Base-by-base conservation (phyloP, 2,888 invertebrate species). In the Neoscelio sp. region DNA sequence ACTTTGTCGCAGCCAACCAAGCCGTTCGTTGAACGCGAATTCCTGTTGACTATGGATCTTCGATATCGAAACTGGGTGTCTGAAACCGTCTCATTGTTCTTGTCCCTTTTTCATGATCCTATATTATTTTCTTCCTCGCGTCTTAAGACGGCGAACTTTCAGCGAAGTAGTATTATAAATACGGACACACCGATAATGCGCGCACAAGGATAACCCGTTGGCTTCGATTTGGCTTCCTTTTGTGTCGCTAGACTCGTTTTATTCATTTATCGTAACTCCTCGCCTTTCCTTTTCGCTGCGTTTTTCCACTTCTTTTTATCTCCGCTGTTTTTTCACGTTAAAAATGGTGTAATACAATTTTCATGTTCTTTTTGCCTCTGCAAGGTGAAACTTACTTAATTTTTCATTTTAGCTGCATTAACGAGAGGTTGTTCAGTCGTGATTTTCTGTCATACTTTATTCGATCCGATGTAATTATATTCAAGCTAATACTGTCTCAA, bases 1-100 rank as follows among this genome's bases (percentile, higher is more conserved):
- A n/a, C n/a, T n/a, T n/a, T n/a, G n/a, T n/a, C n/a, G 23, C 20
- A 62, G 40, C 35, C 60, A 44, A 23, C n/a, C 17, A 15, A 10
- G 15, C 20, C 2, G 26, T 12, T 62, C 20, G 33, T 17, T 50
- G 64, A 73, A 48, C 68, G 54, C 44, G 48, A 56, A 77, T 71
- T 56, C 48, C 38, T 56, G 64, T 70, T 46, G 46, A 40, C 48
- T 52, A 62, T 56, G 64, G 68, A 77, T 77, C 62, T 77, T 58
- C 70, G 42, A 64, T 77, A 77, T 70, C 48, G 54, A 56, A 54
- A 67, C 52, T 30, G 52, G 12, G 44, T 17, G 60, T 58, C 60
- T 12, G 30, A 26, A 60, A 60, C 46, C 33, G 7, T 62, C 67
- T 18, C 20, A 33, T 35, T 33, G 30, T 62, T 46, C 44, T 20